Conservation (phyloP, 2,888 invertebrate species). For the Aelia acuminata region DNA sequence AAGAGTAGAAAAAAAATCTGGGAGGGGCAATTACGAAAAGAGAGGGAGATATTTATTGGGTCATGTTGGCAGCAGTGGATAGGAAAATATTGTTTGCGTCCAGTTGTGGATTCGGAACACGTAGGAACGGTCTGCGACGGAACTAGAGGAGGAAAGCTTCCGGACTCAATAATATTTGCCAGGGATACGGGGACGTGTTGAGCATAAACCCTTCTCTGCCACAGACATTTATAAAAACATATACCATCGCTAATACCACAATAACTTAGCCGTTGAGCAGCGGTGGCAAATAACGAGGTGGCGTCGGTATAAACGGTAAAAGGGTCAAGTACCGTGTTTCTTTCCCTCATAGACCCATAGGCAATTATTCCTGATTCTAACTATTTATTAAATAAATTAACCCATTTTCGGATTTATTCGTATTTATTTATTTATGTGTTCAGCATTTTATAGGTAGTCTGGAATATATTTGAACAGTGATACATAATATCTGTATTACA, state of each 20-base stretch:
- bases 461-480: no score
- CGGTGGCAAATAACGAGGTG: background rate
- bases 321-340: background rate
- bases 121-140: constrained; percentile 23
- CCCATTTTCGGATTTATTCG: no score
- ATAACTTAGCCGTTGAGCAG: background rate
- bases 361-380: no score
- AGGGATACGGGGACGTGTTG: constrained; percentile 41
- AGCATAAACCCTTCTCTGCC: constrained; percentile 21
- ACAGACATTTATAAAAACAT: constrained; percentile 37
- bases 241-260: background rate
- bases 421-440: no score
- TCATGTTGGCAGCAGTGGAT: constrained; percentile 17
- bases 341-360: background rate
- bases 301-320: background rate
- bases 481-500: no score
- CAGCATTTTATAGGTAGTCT: no score
- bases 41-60: constrained; percentile 34
- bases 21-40: constrained; percentile 11
- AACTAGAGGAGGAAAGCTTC: background rate
- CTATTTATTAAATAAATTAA: no score
- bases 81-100: constrained; percentile 47
- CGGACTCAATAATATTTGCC: constrained; percentile 51
- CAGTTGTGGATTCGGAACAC: constrained; percentile 34
- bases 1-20: background rate